phyloP scores from a whole-genome alignment of 2,113 vertebrate genomes.

The Chinchilla lanigera region DNA sequence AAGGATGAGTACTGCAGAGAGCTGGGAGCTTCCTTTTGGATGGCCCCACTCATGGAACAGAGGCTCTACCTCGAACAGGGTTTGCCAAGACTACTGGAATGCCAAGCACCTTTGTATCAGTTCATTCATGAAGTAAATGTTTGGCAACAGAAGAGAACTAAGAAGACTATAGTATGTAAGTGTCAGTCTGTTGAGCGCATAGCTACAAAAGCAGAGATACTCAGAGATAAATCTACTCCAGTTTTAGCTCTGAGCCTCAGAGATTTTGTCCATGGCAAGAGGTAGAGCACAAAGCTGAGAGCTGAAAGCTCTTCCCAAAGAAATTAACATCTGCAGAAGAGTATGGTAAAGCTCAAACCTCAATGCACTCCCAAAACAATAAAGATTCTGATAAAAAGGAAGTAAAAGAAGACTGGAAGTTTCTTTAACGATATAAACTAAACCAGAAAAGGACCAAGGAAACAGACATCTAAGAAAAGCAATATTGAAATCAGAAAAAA shows the following conservation, averaged over 20 bases:
- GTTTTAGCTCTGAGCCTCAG: neutral
- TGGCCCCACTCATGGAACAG: neutral
- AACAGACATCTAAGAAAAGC: neutral
- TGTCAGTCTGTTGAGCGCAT: neutral
- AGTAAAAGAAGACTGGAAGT: neutral
- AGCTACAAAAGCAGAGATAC: neutral
- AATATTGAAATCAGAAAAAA: neutral
- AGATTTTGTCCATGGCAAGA: neutral
- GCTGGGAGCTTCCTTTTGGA: neutral
- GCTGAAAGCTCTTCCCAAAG: neutral
- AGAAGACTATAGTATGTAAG: neutral
- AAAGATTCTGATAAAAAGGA: neutral
- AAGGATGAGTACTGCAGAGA: neutral
- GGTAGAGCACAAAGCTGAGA: neutral
- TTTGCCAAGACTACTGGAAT: neutral
- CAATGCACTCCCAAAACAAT: neutral
- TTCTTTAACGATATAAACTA: neutral
- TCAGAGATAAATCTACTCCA: neutral
- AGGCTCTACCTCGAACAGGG: neutral
- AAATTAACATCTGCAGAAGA: neutral
- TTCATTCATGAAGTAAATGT: neutral
- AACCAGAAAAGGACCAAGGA: neutral
- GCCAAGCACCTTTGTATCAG: neutral
- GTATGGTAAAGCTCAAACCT: neutral
- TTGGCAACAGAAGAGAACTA: neutral